Evolutionary conservation across 2,113 vertebrate genomes (phyloP).

Genomic region (Ornithorhynchus anatinus): DNA sequence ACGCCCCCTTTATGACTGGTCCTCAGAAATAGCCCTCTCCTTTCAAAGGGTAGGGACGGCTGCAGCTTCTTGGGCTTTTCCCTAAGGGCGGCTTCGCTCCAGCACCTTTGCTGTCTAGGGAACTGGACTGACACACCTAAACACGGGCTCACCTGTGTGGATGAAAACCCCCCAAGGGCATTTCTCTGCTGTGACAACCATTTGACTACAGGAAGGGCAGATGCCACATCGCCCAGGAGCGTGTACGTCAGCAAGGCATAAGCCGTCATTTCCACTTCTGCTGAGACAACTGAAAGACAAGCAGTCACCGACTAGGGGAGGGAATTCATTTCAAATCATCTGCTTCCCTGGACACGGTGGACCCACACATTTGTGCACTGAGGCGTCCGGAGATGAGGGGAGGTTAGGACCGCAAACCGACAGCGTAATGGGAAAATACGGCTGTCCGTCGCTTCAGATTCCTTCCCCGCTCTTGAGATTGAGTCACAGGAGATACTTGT

Average conservation of each 20-base stretch:
- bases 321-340: neutral
- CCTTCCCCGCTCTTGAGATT: neutral
- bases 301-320: neutral
- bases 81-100: too few species aligned
- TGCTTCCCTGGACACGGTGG: neutral
- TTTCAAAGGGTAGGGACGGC: too few species aligned
- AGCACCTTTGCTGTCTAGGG: too few species aligned
- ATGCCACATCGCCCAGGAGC: slow-evolving; percentile 83
- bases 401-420: neutral
- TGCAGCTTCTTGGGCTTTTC: too few species aligned
- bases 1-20: too few species aligned
- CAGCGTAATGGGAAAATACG: neutral
- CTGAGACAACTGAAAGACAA: slow-evolving; percentile 82
- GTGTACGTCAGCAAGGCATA: slow-evolving; percentile 90
- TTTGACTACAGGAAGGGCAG: slow-evolving; percentile 88
- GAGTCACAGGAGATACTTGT: neutral
- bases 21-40: too few species aligned
- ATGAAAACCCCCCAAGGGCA: slow-evolving; percentile 89
- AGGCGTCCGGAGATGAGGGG: neutral
- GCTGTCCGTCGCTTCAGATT: too few species aligned
- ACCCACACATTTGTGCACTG: neutral
- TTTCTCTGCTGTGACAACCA: slow-evolving; percentile 94
- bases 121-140: too few species aligned
- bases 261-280: slow-evolving; percentile 93
- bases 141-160: slow-evolving; percentile 80